phyloP scores from a whole-genome alignment of 2,113 vertebrate species.

The Lycaon pictus region DNA sequence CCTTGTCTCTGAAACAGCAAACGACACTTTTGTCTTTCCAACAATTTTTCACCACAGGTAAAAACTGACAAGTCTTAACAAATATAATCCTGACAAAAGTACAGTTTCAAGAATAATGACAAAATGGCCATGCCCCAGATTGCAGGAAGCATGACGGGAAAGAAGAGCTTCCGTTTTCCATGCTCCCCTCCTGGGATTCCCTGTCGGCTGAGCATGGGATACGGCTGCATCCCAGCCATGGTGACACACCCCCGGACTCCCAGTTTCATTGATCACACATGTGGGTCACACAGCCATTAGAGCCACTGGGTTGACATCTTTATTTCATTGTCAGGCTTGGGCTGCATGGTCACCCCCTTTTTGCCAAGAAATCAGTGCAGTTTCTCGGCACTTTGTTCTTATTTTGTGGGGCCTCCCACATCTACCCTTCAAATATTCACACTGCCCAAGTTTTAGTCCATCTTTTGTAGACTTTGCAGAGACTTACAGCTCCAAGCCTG shows the following conservation, averaged over 20 bases:
- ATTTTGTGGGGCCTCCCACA: background rate
- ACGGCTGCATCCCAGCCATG: background rate
- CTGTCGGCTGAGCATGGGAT: background rate
- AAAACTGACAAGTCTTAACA: background rate
- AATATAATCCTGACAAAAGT: constrained; percentile 22
- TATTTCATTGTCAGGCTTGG: background rate
- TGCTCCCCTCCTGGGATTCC: background rate
- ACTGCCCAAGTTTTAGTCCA: background rate
- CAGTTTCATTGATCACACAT: background rate
- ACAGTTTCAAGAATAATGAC: background rate
- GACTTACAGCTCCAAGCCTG: background rate
- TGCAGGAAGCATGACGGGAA: background rate
- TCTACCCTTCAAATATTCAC: background rate
- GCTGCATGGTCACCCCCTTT: background rate
- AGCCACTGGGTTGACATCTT: background rate
- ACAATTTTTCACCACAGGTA: background rate
- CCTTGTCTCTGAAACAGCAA: constrained; percentile 32
- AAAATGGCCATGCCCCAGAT: background rate
- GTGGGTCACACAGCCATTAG: background rate
- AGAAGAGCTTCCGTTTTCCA: background rate
- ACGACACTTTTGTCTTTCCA: background rate
- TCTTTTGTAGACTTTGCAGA: background rate
- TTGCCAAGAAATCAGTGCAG: background rate
- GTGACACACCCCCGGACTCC: background rate
- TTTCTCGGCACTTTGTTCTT: background rate